Conservation (phyloP, 2,797 vertebrate species). For the Dipus sagitta region DNA sequence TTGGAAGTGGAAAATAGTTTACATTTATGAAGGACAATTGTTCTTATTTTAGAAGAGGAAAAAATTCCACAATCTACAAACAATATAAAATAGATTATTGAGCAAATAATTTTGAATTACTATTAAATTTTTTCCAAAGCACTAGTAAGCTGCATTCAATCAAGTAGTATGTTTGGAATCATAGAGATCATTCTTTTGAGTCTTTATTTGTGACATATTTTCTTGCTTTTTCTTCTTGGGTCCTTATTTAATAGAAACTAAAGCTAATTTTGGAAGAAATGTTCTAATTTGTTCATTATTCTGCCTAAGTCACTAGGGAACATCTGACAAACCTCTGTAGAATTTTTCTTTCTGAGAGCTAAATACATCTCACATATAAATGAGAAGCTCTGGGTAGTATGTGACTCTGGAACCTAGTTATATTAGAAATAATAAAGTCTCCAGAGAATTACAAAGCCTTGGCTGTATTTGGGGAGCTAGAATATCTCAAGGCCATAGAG, state of each 20-base stretch:
- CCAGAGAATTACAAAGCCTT: constrained; percentile 39
- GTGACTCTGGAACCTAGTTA: constrained; percentile 28
- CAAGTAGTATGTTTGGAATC: not conserved
- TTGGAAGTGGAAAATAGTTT: not conserved
- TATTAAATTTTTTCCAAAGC: constrained; percentile 22
- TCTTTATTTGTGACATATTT: not conserved
- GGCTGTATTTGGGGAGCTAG: constrained; percentile 45
- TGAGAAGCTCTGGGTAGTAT: constrained; percentile 48
- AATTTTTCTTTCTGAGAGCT: constrained; percentile 51
- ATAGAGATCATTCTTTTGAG: not conserved
- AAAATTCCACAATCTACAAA: not conserved
- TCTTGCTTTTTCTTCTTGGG: constrained; percentile 14
- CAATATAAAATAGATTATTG: constrained; percentile 17
- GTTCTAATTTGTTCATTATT: constrained; percentile 54
- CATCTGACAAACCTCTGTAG: constrained; percentile 37
- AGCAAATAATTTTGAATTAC: constrained; percentile 17
- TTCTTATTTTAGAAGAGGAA: constrained; percentile 34
- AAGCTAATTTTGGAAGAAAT: constrained; percentile 58
- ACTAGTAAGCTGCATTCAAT: not conserved
- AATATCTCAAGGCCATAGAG: constrained; percentile 56
- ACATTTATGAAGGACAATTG: not conserved
- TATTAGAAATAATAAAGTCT: constrained; percentile 74
- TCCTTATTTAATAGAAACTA: not conserved
- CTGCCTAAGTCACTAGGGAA: constrained; percentile 45
- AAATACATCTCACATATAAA: constrained; percentile 64